Evolutionary conservation across 2,797 vertebrate genomes (phyloP).

Genomic region (Caiman crocodilus): DNA sequence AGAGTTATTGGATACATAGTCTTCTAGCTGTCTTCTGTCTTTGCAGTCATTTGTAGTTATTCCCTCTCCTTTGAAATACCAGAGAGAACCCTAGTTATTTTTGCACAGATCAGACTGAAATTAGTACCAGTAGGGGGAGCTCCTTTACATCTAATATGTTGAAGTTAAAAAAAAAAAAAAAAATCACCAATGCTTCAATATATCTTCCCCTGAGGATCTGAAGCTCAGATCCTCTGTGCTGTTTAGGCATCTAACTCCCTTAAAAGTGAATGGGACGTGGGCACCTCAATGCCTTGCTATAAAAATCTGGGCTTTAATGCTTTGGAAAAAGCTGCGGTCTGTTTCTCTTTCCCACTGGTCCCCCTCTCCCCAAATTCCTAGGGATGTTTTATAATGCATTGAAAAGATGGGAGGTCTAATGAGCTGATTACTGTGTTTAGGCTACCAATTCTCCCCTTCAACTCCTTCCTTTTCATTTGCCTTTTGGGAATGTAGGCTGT

Average conservation of each 20-base stretch:
- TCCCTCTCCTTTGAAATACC: fast-evolving
- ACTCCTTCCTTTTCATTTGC: not conserved
- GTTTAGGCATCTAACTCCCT: no score
- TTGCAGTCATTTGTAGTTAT: not conserved
- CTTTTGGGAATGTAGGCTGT: not conserved
- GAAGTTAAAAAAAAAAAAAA: no score
- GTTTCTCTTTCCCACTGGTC: not conserved
- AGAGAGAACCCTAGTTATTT: not conserved
- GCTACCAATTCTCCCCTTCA: not conserved
- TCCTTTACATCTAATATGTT: not conserved
- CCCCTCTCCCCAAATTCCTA: not conserved
- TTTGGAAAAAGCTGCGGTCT: not conserved
- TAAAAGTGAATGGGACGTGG: no score
- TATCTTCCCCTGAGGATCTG: not conserved
- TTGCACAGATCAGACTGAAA: fast-evolving
- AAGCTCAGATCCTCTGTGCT: no score
- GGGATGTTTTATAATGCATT: not conserved
- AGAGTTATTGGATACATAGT: no score
- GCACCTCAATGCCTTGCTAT: no score
- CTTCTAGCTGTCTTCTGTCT: fast-evolving
- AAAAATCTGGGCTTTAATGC: no score
- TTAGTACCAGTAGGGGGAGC: conserved; percentile 62
- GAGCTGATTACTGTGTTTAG: not conserved
- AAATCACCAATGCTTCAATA: not conserved
- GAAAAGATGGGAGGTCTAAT: not conserved